Base-by-base conservation (phyloP, 2,888 invertebrate species). In the Subacronicta megacephala region DNA sequence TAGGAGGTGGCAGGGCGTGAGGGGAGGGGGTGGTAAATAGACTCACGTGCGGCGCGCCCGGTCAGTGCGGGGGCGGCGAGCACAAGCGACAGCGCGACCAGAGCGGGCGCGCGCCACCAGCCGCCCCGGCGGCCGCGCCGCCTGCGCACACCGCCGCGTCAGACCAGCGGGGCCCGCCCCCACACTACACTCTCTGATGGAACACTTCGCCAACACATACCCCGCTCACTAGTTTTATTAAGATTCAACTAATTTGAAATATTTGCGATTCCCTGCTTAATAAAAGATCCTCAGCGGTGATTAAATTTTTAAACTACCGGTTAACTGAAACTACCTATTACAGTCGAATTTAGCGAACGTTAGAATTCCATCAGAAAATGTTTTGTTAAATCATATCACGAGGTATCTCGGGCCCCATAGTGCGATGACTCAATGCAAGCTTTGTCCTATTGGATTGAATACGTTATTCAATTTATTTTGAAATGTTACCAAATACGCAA, bases 381-480 rank as follows among this genome's bases (percentile, higher is more conserved):
- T 42, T 53, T 49, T 49, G 49, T 61, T 54, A 56, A 62, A 61
- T 54, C 50, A 53, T 75, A 73, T 63, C 80, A 73, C 74, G 81
- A 82, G 83, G 83, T 77, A 71, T 81, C 85, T 87, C 87, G 81
- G 84, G 87, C 86, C 87, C 89, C 88, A 93, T 93, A 93, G 92
- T 94, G 93, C 93, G 93, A 93, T 93, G 93, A 94, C 93, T 93
- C 93, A 93, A 93, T 94, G 93, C 93, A 93, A 93, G 89, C 93
- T 93, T 92, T 89, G 90, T 92, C 93, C 88, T 88, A 85, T 89
- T 80, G 84, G 88, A 88, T 82, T 85, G 72, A 75, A 75, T 80
- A 75, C 59, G 49, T 64, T 60, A 70, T 60, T 62, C 56, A 72
- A 74, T 70, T 62, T 54, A 72, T 72, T 70, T 62, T 44, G 33